Percentiles rank a stretch among this genome's conserved stretches.
Evolutionary conservation across 2,888 invertebrate species (phyloP).

Genomic region (Ellobium chinense): DNA sequence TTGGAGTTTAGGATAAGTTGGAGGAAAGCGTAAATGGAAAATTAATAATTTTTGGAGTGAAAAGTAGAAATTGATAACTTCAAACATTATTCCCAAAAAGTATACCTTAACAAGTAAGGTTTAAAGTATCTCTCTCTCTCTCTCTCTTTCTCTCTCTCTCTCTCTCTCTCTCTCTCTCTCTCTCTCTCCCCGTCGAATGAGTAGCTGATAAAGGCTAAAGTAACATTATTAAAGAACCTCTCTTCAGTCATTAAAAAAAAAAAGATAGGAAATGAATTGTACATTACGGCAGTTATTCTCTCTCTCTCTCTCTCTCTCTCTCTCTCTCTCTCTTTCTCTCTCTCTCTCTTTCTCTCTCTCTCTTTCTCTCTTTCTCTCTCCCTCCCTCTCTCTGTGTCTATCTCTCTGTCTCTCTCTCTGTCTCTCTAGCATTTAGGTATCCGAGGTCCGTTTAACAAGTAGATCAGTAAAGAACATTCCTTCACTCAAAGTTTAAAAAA

Average conservation of each 20-base stretch:
- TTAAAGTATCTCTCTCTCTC: background rate
- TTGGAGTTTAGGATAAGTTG: too few species aligned
- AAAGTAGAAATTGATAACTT: too few species aligned
- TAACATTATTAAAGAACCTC: background rate
- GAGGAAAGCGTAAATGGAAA: too few species aligned
- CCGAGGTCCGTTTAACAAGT: too few species aligned
- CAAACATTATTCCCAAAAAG: too few species aligned
- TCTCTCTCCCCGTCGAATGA: background rate
- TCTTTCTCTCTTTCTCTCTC: background rate
- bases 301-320: background rate
- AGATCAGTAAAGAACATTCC: too few species aligned
- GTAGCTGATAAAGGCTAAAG: too few species aligned
- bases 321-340: background rate
- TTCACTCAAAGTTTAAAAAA: too few species aligned
- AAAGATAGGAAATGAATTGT: background rate
- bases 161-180: background rate
- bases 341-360: background rate
- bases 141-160: background rate
- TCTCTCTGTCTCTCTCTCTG: background rate
- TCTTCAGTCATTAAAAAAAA: background rate
- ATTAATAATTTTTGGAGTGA: too few species aligned
- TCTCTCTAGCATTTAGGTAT: background rate
- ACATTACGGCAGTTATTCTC: background rate
- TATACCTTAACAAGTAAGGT: too few species aligned
- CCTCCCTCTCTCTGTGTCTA: background rate